phyloP scores from a whole-genome alignment of 1,140 invertebrate species.

The Drosophila tsacasi region DNA sequence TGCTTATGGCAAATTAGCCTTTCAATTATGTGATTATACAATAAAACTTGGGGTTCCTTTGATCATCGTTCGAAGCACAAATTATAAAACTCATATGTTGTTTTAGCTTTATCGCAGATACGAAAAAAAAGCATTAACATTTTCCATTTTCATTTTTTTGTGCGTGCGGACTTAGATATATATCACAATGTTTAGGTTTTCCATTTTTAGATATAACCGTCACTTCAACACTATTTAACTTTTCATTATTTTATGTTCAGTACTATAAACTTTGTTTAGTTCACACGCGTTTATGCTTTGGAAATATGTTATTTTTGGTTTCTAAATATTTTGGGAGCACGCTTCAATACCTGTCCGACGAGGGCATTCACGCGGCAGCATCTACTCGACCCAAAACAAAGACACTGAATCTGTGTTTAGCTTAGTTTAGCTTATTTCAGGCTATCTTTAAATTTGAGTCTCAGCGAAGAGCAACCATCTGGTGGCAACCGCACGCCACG shows the following conservation, averaged over 20 bases:
- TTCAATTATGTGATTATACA: constrained; percentile 23
- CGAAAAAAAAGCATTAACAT: neutral
- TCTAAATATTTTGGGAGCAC: constrained; percentile 49
- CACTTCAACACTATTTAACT: neutral
- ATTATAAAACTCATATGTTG: constrained; percentile 17
- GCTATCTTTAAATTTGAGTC: no score
- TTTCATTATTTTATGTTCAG: neutral
- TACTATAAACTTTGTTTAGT: neutral
- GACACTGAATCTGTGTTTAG: constrained; percentile 37
- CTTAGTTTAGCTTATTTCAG: no score
- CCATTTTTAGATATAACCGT: constrained; percentile 14
- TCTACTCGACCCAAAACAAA: constrained; percentile 55
- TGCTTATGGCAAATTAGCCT: constrained; percentile 36
- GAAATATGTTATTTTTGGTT: constrained; percentile 18
- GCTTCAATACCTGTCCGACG: constrained; percentile 46
- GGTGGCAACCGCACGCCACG: no score
- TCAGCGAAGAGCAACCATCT: no score
- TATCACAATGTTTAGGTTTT: constrained; percentile 9
- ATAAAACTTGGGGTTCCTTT: constrained; percentile 22
- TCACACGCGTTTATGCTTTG: constrained; percentile 36
- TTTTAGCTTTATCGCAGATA: neutral
- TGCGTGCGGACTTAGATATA: neutral
- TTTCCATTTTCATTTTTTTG: constrained; percentile 5
- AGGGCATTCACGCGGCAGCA: constrained; percentile 55
- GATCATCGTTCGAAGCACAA: constrained; percentile 30